Evolutionary conservation across 2,888 invertebrate species (phyloP).

Genomic region (Phaonia tiefii): DNA sequence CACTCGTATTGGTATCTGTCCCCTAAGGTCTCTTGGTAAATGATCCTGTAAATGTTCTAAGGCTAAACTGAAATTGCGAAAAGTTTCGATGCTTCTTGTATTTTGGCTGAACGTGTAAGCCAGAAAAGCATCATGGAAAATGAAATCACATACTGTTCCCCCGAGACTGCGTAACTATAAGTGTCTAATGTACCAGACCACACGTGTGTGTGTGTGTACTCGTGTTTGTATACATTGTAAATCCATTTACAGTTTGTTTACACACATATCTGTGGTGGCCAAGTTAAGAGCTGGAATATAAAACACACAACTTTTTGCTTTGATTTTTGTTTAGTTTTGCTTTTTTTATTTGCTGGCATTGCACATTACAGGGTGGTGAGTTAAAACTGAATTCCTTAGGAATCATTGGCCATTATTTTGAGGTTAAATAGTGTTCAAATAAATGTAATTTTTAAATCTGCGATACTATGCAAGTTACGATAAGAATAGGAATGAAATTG

Average conservation of each 20-base stretch:
- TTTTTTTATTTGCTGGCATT: too few relatives aligned
- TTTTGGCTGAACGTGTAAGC: background rate
- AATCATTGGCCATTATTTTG: too few relatives aligned
- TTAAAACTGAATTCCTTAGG: too few relatives aligned
- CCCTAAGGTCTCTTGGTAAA: slow-evolving; percentile 27
- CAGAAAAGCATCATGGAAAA: background rate
- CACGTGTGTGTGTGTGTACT: background rate
- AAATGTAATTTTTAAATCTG: too few relatives aligned
- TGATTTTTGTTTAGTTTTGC: background rate
- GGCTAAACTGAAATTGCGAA: slow-evolving; percentile 41
- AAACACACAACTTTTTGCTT: background rate
- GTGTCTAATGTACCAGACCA: background rate
- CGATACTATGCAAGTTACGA: too few relatives aligned
- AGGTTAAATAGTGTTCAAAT: too few relatives aligned
- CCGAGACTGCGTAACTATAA: background rate
- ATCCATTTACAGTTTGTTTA: slow-evolving; percentile 11
- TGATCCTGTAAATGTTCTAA: slow-evolving; percentile 37
- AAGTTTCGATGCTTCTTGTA: slow-evolving; percentile 6
- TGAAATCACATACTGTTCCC: slow-evolving; percentile 19
- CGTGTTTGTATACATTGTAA: background rate
- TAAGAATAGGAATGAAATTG: too few relatives aligned
- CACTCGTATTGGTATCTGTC: slow-evolving; percentile 12
- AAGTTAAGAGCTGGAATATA: background rate
- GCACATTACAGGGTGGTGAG: background rate
- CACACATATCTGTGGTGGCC: slow-evolving; percentile 15